Conservation (phyloP, 2,888 invertebrate genomes). For the Caenorhabditis sinica region DNA sequence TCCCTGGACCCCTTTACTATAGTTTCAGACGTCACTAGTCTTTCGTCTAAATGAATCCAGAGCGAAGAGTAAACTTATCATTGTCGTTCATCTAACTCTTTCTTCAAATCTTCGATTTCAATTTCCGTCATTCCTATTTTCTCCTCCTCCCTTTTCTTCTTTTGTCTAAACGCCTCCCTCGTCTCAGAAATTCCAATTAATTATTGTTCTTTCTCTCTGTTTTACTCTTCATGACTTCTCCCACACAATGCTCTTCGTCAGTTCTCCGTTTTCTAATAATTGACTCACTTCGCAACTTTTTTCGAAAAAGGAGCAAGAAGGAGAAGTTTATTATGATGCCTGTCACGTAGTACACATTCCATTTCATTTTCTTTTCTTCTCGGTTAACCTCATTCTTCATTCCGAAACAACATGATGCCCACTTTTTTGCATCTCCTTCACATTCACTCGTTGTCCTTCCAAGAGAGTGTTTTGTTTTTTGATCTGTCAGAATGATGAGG, state of each 20-base stretch:
- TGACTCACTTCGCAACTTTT: conserved; percentile 34
- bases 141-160: not conserved
- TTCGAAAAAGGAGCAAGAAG: not conserved
- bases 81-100: conserved; percentile 15
- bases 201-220: conserved; percentile 39
- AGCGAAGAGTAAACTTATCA: conserved; percentile 25
- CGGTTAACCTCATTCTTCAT: conserved; percentile 45
- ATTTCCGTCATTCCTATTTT: conserved; percentile 41
- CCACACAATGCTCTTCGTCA: not conserved
- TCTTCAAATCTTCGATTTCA: conserved; percentile 30
- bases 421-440: conserved; percentile 13
- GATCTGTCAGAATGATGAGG: too few species aligned
- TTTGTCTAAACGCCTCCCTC: conserved; percentile 19
- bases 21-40: not conserved
- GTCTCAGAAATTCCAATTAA: conserved; percentile 30
- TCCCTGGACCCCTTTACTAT: not conserved
- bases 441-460: not conserved
- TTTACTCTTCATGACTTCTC: conserved; percentile 14
- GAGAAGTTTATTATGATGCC: conserved; percentile 46
- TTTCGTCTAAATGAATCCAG: not conserved
- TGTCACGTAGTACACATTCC: conserved; percentile 44
- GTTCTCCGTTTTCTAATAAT: conserved; percentile 6
- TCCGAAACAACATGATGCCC: conserved; percentile 23
- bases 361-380: conserved; percentile 29
- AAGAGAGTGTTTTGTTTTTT: too few species aligned